Percentiles rank a stretch among this genome's conserved stretches.
Conservation (phyloP, 2,113 vertebrate genomes). For the zebrafish (Danio rerio) region DNA sequence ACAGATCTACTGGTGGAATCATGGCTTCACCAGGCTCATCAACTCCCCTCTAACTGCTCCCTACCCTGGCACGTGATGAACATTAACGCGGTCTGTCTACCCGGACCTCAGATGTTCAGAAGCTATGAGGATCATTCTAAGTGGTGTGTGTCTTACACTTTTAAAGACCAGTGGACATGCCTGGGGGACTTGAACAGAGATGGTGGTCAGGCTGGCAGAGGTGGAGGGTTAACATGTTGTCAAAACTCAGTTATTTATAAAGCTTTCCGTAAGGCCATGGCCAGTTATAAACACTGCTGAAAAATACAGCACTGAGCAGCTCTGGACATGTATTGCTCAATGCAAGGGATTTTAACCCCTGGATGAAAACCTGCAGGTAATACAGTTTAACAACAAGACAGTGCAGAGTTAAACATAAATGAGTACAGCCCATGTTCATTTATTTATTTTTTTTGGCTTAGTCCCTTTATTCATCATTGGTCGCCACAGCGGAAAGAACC, state of each 20-base stretch:
- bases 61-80: constrained; percentile 86
- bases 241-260: constrained; percentile 80
- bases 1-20: constrained; percentile 85
- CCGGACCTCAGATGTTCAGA: constrained; percentile 71
- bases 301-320: too few relatives aligned
- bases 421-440: too few relatives aligned
- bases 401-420: too few relatives aligned
- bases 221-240: constrained; percentile 87
- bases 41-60: constrained; percentile 91
- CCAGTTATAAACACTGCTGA: constrained; percentile 78
- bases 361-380: too few relatives aligned
- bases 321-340: too few relatives aligned
- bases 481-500: too few relatives aligned
- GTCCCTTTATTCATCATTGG: too few relatives aligned
- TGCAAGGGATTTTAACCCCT: too few relatives aligned
- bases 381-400: too few relatives aligned
- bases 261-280: constrained; percentile 79
- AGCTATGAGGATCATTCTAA: constrained; percentile 90
- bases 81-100: constrained; percentile 74
- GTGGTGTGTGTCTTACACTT: constrained; percentile 84
- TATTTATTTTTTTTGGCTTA: too few relatives aligned
- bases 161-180: constrained; percentile 80
- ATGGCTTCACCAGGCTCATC: constrained; percentile 79
- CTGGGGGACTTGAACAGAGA: constrained; percentile 90
- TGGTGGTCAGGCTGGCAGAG: constrained; percentile 79